Conservation (phyloP, 2,888 invertebrate genomes). For the Ormia ochracea region DNA sequence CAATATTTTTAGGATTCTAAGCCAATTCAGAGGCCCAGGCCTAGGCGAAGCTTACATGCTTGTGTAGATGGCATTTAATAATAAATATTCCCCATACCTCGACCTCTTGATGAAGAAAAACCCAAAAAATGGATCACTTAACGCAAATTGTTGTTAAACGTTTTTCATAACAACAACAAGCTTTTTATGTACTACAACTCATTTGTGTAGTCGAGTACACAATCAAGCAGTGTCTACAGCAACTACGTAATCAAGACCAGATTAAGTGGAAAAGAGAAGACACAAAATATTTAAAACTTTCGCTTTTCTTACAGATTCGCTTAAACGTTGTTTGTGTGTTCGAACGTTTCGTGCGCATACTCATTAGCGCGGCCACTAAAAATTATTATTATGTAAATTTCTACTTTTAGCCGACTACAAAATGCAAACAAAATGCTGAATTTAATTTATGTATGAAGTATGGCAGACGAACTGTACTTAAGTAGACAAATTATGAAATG, state of each 20-base stretch:
- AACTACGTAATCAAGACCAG: background rate
- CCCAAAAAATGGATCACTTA: constrained; percentile 6
- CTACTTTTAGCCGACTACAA: constrained; percentile 3
- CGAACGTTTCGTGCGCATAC: constrained; percentile 2
- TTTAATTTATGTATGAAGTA: background rate
- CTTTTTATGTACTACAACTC: background rate
- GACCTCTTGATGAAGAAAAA: background rate
- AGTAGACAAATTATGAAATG: background rate
- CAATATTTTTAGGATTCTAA: too few relatives aligned
- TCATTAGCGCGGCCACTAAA: constrained; percentile 9
- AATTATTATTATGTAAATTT: constrained; percentile 55
- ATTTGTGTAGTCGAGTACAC: background rate
- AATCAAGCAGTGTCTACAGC: background rate
- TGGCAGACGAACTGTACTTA: background rate
- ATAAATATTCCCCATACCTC: too few relatives aligned
- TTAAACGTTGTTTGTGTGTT: background rate
- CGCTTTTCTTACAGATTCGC: constrained; percentile 54
- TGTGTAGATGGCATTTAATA: too few relatives aligned
- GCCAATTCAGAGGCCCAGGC: too few relatives aligned
- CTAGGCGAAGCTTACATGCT: too few relatives aligned
- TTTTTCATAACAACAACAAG: background rate
- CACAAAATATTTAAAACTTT: constrained; percentile 45
- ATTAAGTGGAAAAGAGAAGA: constrained; percentile 14
- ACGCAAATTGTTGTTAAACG: constrained; percentile 47
- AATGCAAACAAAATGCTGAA: background rate